Percentiles rank a stretch among this genome's conserved stretches.
Conservation (phyloP, 2,888 invertebrate species). For the Thereva unica region DNA sequence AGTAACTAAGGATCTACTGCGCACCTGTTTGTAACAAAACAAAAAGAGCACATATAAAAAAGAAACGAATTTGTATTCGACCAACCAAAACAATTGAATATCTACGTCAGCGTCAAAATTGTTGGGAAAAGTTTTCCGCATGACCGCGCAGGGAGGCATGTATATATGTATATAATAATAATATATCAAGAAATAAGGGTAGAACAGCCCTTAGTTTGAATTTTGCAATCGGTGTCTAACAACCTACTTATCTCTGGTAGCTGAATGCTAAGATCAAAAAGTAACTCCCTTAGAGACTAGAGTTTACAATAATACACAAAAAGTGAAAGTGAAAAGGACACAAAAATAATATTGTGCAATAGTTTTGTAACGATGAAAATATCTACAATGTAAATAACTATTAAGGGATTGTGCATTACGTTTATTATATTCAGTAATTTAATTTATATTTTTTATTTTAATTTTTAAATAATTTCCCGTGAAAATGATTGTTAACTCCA, state of each 20-base stretch:
- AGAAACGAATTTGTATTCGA: constrained; percentile 30
- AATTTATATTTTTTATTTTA: neutral
- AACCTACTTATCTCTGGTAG: neutral
- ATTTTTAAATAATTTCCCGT: neutral
- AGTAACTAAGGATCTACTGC: constrained; percentile 23
- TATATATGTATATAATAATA: constrained; percentile 7
- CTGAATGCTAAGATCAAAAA: constrained; percentile 13
- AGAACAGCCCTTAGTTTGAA: constrained; percentile 29
- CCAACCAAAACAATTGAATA: constrained; percentile 52
- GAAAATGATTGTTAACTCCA: constrained; percentile 45
- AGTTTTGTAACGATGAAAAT: no score
- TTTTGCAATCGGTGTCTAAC: constrained; percentile 33
- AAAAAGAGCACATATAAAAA: constrained; percentile 18
- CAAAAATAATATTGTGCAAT: no score
- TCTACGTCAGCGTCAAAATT: constrained; percentile 27
- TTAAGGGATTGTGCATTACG: neutral
- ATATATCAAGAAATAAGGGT: constrained; percentile 7
- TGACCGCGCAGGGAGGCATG: constrained; percentile 51
- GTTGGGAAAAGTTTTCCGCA: constrained; percentile 45
- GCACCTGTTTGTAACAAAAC: constrained; percentile 18
- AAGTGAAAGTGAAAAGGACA: constrained; percentile 11
- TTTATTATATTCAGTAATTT: neutral
- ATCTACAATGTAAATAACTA: constrained; percentile 2
- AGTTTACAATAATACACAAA: neutral
- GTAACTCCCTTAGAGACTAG: neutral